Conservation (phyloP, 2,113 vertebrate species). For the Nycticryphes semicollaris region DNA sequence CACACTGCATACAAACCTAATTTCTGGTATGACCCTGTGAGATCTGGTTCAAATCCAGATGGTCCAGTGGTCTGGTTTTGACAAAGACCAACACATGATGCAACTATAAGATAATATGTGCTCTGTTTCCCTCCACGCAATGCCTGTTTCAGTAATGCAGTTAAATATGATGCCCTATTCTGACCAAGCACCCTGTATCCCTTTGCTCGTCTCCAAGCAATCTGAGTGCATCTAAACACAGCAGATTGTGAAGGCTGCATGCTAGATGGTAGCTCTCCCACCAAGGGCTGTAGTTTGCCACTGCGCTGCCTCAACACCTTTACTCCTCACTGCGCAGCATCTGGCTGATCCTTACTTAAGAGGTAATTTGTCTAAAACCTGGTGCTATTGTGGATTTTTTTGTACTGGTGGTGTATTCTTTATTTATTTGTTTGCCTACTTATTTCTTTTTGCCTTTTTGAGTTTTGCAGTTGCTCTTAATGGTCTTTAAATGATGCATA, state of each 20-base stretch:
- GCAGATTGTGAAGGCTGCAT: background rate
- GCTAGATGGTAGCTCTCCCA: background rate
- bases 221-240: background rate
- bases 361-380: background rate
- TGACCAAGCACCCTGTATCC: background rate
- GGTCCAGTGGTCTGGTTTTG: background rate
- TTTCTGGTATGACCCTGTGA: background rate
- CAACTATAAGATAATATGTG: background rate
- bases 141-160: background rate
- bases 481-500: background rate
- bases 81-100: background rate
- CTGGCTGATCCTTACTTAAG: background rate
- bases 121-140: background rate
- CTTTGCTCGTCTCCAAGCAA: background rate
- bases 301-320: background rate
- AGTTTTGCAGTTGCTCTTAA: background rate
- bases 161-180: background rate
- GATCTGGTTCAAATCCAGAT: constrained; percentile 8
- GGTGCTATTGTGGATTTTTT: background rate
- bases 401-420: background rate
- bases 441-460: background rate
- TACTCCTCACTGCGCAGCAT: background rate
- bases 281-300: background rate
- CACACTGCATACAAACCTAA: background rate
- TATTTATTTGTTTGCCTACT: background rate